Base-by-base conservation (phyloP, 2,113 vertebrate species). In the Chaenogobius annularis region DNA sequence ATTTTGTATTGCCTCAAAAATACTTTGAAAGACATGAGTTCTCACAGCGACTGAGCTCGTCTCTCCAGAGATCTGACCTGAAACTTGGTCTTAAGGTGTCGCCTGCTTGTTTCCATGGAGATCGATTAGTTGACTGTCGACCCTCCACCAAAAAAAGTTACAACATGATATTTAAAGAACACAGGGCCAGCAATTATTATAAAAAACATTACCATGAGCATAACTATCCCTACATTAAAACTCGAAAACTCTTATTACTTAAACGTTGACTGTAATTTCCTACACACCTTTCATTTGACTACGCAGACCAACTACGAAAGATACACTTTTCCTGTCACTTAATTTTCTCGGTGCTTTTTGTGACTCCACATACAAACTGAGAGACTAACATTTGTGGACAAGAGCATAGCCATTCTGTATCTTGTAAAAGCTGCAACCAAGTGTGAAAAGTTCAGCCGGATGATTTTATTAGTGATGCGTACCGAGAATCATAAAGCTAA, bases 401-500 rank as follows among this genome's bases (percentile, higher is more conserved):
- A 67, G 46, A 66, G 37, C 48, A 40, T 48, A 73, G 62, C 9
- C 26, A 26, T 65, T 63, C 55, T n/a, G 54, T 15, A 67, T 68
- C 73, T 81, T 79, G 77, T 50, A 74, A 70, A 66, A 74, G 61
- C 40, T 68, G 63, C 77, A 59, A 69, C 48, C 47, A 65, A 78
- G 68, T 68, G 52, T 67, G 52, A 74, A 68, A 22, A 76, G 78
- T 66, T 63, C 64, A 69, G 69, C 14, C 69, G 67, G 80, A 65
- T 66, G 68, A 84, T 79, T 82, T 70, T 67, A 83, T 80, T 71
- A 78, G 55, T 37, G 15, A 1, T 64, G 75, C 72, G 78, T 52
- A 50, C 70, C 31, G 52, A 73, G 59, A 84, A 74, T 86, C 74
- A 79, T 82, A 77, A 84, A 88, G 79, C 82, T 83, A 80, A 83